phyloP scores from a whole-genome alignment of 2,797 vertebrate species.

The Dicrostonyx torquatus region DNA sequence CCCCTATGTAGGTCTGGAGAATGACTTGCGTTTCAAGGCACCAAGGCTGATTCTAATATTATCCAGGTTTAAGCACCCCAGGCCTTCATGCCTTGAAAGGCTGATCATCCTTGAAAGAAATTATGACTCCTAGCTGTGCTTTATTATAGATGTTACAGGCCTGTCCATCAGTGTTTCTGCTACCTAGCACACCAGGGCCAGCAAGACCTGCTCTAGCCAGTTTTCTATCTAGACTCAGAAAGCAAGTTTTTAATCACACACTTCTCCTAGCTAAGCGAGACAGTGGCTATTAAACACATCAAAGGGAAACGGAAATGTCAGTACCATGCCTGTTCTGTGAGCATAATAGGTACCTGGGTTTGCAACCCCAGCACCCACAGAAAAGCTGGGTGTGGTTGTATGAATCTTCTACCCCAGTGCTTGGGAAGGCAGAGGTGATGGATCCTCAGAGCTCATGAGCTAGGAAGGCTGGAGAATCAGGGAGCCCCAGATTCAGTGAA shows the following conservation, averaged over 20 bases:
- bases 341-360: not conserved
- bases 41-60: not conserved
- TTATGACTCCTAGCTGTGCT: not conserved
- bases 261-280: not conserved
- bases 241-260: not conserved
- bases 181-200: not conserved
- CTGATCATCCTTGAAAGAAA: not conserved
- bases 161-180: constrained; percentile 9
- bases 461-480: not conserved
- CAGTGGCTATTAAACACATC: not conserved
- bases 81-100: not conserved
- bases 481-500: too few species aligned
- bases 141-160: not conserved
- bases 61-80: not conserved
- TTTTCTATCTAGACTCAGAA: not conserved
- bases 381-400: not conserved
- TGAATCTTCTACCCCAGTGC: not conserved
- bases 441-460: too few species aligned
- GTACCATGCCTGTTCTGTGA: not conserved
- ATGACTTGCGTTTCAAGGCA: not conserved
- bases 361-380: not conserved
- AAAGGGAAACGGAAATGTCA: not conserved
- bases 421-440: too few species aligned
- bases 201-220: not conserved
- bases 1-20: not conserved